A percentile compares a stretch with the other conserved stretches of the same genome.
Conservation (phyloP, 1,140 invertebrate species). For the Acromyrmex heyeri region DNA sequence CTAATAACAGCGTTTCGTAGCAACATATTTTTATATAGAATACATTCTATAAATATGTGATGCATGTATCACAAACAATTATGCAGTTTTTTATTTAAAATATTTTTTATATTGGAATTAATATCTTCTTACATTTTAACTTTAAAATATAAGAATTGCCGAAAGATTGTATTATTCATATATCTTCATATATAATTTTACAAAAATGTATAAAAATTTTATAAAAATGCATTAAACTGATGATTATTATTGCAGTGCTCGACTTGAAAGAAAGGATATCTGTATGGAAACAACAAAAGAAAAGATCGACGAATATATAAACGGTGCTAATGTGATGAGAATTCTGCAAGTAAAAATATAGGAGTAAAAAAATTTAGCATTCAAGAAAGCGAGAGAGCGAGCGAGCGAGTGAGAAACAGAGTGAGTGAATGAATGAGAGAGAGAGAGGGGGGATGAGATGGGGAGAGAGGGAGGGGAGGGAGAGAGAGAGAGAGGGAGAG, state of each 20-base stretch:
- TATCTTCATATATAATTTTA: neutral
- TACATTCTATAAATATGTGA: neutral
- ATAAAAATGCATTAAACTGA: neutral
- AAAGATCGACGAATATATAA: conserved; percentile 84
- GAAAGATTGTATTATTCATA: neutral
- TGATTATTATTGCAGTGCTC: conserved; percentile 85
- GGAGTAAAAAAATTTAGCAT: conserved; percentile 15
- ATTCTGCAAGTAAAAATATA: conserved; percentile 48
- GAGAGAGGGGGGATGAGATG: too few species aligned
- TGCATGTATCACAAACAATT: neutral
- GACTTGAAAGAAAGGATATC: conserved; percentile 93
- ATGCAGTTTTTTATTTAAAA: neutral
- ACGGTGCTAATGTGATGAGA: conserved; percentile 66
- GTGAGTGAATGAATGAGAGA: neutral
- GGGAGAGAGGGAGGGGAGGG: too few species aligned
- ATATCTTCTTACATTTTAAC: neutral
- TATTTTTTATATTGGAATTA: neutral
- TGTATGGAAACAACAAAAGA: conserved; percentile 92
- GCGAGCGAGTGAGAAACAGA: neutral
- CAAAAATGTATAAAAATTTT: neutral
- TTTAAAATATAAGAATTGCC: neutral
- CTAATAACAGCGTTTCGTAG: conserved; percentile 46
- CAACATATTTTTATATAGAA: conserved; percentile 83
- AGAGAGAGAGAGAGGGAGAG: too few species aligned
- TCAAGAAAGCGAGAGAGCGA: neutral